Base-by-base conservation (phyloP, 2,113 vertebrate genomes). In the Sterrhoptilus dennistouni region DNA sequence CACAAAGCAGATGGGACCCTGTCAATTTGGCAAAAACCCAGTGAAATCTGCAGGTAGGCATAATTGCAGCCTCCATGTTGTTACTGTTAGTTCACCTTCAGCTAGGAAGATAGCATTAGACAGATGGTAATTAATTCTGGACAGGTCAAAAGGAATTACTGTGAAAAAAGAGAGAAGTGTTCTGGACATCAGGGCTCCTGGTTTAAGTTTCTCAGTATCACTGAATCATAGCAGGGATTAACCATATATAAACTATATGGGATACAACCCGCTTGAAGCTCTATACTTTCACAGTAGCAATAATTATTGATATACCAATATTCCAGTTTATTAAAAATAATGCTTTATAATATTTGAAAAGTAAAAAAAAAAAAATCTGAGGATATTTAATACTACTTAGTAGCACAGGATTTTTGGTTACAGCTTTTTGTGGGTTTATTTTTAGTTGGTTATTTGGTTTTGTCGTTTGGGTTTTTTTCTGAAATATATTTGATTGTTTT, bases 101-200 rank as follows among this genome's bases (percentile, higher is more conserved):
- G n/a, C 38, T 70, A 77, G 68, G 38, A 87, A 93, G 53, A 17
- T 44, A 91, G 33, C 36, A 47, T 40, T 12, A 89, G 85, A 86
- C 96, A 97, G 96, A 96, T 91, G 93, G 95, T 25, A 94, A 97
- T 95, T 95, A 96, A 96, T 96, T 96, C 80, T 90, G 88, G 91
- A 84, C 75, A 92, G 95, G 76, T 74, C 83, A 96, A 66, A 95
- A 95, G 29, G 53, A 94, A 91, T 93, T 95, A 95, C 29, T 50
- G 33, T 83, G 91, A 88, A 90, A 93, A 81, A 78, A 83, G 36
- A 72, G 45, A 91, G 57, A 69, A 90, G 36, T n/a, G 16, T 4
- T 81, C 25, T 89, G 88, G 89, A 90, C 65, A 83, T 50, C 42
- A 87, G 8, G 38, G 38, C 5, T 80, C 31, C 44, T 79, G 21